These are phyloP conservation scores for Nibea albiflora DNA, from an alignment of 2,113 vertebrate genomes.

Conservation along the genomic window DNA sequence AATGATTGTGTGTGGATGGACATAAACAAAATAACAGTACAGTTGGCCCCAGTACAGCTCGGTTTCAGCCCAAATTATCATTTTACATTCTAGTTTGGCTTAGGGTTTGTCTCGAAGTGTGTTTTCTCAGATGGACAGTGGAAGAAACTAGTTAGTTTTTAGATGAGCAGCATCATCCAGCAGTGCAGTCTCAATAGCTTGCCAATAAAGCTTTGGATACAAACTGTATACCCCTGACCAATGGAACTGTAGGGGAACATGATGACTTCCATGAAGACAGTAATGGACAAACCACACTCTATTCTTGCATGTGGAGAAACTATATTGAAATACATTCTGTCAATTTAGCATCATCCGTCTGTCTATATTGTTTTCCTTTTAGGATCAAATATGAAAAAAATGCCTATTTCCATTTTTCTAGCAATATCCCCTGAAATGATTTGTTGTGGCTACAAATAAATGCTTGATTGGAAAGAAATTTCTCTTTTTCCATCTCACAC, in stretches of 20 bases:
- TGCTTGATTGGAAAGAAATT: conserved; percentile 22
- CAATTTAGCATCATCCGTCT: conserved; percentile 42
- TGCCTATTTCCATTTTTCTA: conserved; percentile 27
- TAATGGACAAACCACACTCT: conserved; percentile 58
- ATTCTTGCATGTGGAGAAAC: conserved; percentile 42
- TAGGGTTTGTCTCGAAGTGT: conserved; percentile 31
- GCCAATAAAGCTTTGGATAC: conserved; percentile 66
- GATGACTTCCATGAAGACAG: conserved; percentile 65
- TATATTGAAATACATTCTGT: conserved; percentile 51
- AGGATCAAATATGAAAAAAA: conserved; percentile 33
- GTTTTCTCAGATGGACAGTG: conserved; percentile 43
- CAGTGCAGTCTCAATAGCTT: conserved; percentile 53
- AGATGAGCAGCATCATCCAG: conserved; percentile 68
- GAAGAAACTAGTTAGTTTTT: conserved; percentile 67
- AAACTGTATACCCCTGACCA: conserved; percentile 48
- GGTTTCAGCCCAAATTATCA: conserved; percentile 52
- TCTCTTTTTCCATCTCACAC: conserved; percentile 11
- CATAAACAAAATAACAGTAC: conserved; percentile 57
- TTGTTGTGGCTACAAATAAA: conserved; percentile 29
- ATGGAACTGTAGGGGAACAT: conserved; percentile 25
- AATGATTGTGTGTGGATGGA: conserved; percentile 39
- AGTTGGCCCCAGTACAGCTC: conserved; percentile 18
- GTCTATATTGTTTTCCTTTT: conserved; percentile 43
- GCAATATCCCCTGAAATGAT: conserved; percentile 29
- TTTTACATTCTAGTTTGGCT: conserved; percentile 53